Percentiles rank a stretch among this genome's conserved stretches.
Evolutionary conservation across 2,888 invertebrate species (phyloP).

Genomic region (Lochmaea crataegi): DNA sequence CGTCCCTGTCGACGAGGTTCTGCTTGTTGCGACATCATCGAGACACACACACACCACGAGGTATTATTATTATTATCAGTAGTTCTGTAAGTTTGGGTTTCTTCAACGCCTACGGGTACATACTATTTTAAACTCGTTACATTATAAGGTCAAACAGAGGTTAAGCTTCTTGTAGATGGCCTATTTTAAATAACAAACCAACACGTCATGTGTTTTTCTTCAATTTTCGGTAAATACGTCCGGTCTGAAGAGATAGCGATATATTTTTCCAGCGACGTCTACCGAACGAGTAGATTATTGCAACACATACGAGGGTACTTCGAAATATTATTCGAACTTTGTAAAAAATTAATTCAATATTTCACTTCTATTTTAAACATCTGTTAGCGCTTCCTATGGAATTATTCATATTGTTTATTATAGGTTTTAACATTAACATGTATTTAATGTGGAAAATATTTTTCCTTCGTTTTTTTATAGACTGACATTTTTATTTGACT

Average conservation of each 20-base stretch:
- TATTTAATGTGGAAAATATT: too few relatives aligned
- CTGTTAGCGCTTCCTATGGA: neutral
- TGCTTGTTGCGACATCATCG: conserved; percentile 36
- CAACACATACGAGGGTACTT: neutral
- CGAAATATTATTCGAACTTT: neutral
- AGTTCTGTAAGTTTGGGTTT: conserved; percentile 39
- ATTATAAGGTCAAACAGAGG: conserved; percentile 51
- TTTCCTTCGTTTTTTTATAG: too few relatives aligned
- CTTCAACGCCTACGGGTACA: conserved; percentile 50
- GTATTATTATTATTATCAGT: conserved; percentile 40
- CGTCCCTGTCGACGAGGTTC: conserved; percentile 39
- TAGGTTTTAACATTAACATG: too few relatives aligned
- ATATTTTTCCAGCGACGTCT: neutral
- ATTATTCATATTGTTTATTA: too few relatives aligned
- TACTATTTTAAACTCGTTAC: conserved; percentile 52
- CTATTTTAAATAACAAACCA: conserved; percentile 20
- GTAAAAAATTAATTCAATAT: neutral
- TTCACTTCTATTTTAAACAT: neutral
- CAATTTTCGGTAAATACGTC: neutral
- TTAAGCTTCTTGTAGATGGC: conserved; percentile 41
- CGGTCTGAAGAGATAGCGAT: neutral
- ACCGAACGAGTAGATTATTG: neutral
- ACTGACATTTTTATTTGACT: too few relatives aligned
- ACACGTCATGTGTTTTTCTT: conserved; percentile 29
- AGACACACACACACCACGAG: conserved; percentile 39